These are phyloP conservation scores for Rhabdophis nuchalis DNA, from an alignment of 2,797 vertebrate genomes.

Conservation along the genomic window DNA sequence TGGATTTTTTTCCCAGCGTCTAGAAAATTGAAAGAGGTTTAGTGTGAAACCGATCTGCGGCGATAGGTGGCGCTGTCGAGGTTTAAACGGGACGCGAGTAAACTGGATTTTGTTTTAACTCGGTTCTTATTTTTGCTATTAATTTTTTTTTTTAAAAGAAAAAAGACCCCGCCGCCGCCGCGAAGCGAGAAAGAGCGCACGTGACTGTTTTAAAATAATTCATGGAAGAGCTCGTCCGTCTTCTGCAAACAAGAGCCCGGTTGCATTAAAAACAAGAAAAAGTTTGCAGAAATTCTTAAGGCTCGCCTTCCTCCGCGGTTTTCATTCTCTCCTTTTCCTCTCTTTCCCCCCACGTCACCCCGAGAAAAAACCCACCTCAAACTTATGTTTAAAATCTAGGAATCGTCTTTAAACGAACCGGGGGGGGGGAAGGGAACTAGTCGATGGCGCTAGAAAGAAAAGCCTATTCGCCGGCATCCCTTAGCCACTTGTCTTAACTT, in stretches of 20 bases:
- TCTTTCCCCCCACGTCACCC: fast-evolving
- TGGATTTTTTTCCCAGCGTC: not conserved
- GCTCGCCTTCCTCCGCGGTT: not conserved
- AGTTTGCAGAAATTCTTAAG: not conserved
- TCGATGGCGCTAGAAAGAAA: conserved; percentile 7
- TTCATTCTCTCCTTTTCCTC: not conserved
- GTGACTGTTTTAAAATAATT: not conserved
- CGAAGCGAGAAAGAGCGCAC: not conserved
- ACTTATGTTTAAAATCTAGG: not conserved
- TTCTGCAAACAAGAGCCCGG: not conserved
- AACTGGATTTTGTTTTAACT: conserved; percentile 17
- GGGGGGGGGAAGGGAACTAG: not conserved
- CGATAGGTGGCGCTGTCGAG: conserved; percentile 98
- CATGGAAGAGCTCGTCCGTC: not conserved
- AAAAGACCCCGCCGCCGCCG: not conserved
- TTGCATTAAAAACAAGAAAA: not conserved
- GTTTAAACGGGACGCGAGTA: conserved; percentile 68
- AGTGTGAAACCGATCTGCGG: conserved; percentile 64
- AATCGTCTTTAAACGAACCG: not conserved
- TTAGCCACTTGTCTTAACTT: conserved; percentile 38
- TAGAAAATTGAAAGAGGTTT: conserved; percentile 49
- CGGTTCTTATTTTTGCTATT: not conserved
- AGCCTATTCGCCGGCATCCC: not conserved
- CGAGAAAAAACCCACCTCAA: not conserved
- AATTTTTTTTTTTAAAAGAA: not conserved